Base-by-base conservation (phyloP, 2,888 invertebrate species). In the Ceraclea dissimilis region DNA sequence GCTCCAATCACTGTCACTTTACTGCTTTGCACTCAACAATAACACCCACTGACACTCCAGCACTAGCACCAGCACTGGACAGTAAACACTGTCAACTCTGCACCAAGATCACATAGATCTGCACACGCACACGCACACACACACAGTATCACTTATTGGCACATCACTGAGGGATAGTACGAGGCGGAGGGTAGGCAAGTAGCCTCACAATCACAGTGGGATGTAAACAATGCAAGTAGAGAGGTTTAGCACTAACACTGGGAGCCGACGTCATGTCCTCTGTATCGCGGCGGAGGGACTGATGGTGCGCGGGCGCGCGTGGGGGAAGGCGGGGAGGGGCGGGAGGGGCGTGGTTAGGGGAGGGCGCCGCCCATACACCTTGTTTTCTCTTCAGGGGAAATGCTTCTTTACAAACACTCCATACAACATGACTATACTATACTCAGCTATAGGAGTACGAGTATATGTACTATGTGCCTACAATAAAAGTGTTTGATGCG, bases 21-120 rank as follows among this genome's bases (percentile, higher is more conserved):
- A 52, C 61, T 60, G 48, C 8, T 21, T 57, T 55, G 55, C 55
- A 56, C 57, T 52, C n/a, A n/a, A n/a, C n/a, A n/a, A n/a, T n/a
- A n/a, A n/a, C 52, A 19, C 50, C 10, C 54, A 26, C 51, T 50
- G 51, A n/a, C 31, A 22, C 50, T 51, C 48, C 34, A 13, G 34
- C 44, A 44, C 51, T 19, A 47, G 46, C 51, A 47, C 26, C 50
- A 52, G 21, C 53, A 47, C 21, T 19, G 21, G 19, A 2, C n/a
- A n/a, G n/a, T n/a, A n/a, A n/a, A 19, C 46, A 49, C 49, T 50
- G 31, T 43, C 16, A n/a, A 43, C 43, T 5, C 43, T 43, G 16
- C 5, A 26, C 10, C 26, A 10, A 6, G 26, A 10, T 26, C 26
- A 10, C 10, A 26, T 26, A 26, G 26, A 26, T 26, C 4, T 26